Evolutionary conservation across 1,140 invertebrate genomes (phyloP).

Genomic region (Drosophila kohkoa): DNA sequence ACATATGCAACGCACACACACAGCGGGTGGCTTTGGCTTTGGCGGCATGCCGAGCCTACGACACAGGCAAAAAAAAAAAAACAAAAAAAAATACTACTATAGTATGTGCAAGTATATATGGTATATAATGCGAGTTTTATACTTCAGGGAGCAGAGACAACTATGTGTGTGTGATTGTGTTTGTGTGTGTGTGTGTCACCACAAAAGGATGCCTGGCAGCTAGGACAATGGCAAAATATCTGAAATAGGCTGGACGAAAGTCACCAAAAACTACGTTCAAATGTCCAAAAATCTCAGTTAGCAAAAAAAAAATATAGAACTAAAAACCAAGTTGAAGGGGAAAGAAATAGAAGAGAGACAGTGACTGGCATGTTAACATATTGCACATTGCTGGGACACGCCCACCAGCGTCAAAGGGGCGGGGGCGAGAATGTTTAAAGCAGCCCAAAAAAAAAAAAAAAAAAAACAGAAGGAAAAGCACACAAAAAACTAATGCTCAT

Average conservation of each 20-base stretch:
- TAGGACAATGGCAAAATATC: constrained; percentile 23
- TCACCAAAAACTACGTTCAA: constrained; percentile 11
- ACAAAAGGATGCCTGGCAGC: neutral
- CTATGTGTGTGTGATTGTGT: too few relatives aligned
- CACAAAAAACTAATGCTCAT: constrained; percentile 12
- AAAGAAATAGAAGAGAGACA: neutral
- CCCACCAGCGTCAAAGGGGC: neutral
- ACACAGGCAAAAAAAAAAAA: too few relatives aligned
- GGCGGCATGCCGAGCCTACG: neutral
- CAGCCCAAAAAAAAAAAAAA: constrained; percentile 31
- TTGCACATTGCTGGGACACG: constrained; percentile 28
- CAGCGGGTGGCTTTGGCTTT: constrained; percentile 9
- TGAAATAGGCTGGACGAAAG: constrained; percentile 45
- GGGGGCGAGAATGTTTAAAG: constrained; percentile 38
- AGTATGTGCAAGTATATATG: too few relatives aligned
- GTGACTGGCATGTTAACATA: constrained; percentile 27
- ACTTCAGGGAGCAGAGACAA: neutral
- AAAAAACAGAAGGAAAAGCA: constrained; percentile 3
- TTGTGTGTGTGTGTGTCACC: neutral
- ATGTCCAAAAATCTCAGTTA: constrained; percentile 10
- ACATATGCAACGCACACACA: constrained; percentile 48
- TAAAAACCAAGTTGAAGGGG: too few relatives aligned
- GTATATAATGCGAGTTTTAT: neutral
- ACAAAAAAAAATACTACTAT: neutral
- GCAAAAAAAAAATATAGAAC: too few relatives aligned